Evolutionary conservation across 2,113 vertebrate species (phyloP), one percentile per base, ranked within the genome.

Genomic region (Thamnaconus septentrionalis): DNA sequence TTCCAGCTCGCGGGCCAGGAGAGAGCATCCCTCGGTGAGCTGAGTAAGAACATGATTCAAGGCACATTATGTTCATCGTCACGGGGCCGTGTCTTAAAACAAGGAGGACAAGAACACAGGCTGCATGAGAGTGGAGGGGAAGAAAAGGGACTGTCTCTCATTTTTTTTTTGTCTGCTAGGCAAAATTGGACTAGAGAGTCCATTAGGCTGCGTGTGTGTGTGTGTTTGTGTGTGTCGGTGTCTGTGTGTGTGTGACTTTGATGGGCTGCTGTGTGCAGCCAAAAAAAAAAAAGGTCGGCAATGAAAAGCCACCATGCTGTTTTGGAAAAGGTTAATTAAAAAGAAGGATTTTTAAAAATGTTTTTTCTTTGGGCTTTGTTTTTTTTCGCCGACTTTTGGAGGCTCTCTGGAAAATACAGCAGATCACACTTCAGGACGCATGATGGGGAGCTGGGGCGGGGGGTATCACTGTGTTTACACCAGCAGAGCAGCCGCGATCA

Each of bases 21-120:
- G 72, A 9, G 76, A 85, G 66, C 50, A 68, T 81, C 69, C 80
- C 59, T 75, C 71, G 53, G 67, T 53, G 48, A 78, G 75, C 66
- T 46, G 67, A 72, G 79, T 70, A 57, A 71, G 77, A 79, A 66
- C 70, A 78, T 39, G 59, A 65, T 73, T 80, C 68, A 57, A 67
- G 61, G 80, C 74, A 52, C 76, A 70, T 82, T 77, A 65, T 78
- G 81, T 70, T 85, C 81, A 80, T 74, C 76, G 60, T 76, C 83
- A 73, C 41, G 69, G 59, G 66, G 77, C 71, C 31, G 48, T 52
- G 56, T 61, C 57, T 72, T 53, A 68, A 64, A 74, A 73, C 71
- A 40, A 50, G 67, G 64, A 77, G 47, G 80, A 83, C 78, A 76
- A 61, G 66, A 76, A 61, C 41, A 55, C 76, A 69, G 66, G 59